phyloP scores from a whole-genome alignment of 2,797 vertebrate species.

The Sarcophilus harrisii region DNA sequence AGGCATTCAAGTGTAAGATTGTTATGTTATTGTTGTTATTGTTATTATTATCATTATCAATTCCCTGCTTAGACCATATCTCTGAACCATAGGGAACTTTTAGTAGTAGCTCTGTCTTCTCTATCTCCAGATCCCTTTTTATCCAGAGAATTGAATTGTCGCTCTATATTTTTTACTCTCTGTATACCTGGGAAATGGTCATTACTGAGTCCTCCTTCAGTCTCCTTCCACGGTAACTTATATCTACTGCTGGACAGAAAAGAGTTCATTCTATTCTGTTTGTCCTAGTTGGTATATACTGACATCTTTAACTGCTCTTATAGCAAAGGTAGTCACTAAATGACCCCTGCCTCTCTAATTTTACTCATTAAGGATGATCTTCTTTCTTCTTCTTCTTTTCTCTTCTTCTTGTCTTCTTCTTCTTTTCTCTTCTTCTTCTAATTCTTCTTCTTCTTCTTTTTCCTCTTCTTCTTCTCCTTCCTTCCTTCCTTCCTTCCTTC shows the following conservation, averaged over 20 bases:
- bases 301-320: conserved; percentile 1
- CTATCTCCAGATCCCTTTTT: conserved; percentile 40
- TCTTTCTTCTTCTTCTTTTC: background rate
- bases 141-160: conserved; percentile 38
- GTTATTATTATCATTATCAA: background rate
- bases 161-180: conserved; percentile 52
- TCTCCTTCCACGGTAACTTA: background rate
- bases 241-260: conserved; percentile 12
- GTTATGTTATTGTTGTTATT: background rate
- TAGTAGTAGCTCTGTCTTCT: conserved; percentile 41
- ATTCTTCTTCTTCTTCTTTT: too few species aligned
- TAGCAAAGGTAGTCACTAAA: background rate
- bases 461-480: too few species aligned
- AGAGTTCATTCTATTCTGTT: background rate
- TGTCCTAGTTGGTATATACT: background rate
- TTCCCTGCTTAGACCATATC: conserved; percentile 46
- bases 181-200: conserved; percentile 29
- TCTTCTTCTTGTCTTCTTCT: too few species aligned
- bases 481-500: too few species aligned
- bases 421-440: too few species aligned
- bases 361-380: background rate
- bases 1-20: conserved; percentile 52
- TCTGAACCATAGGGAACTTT: conserved; percentile 58
- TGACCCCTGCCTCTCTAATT: conserved; percentile 8
- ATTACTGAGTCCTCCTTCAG: conserved; percentile 16